Base-by-base conservation (phyloP, 2,113 vertebrate genomes). In the Lepisosteus osseus region DNA sequence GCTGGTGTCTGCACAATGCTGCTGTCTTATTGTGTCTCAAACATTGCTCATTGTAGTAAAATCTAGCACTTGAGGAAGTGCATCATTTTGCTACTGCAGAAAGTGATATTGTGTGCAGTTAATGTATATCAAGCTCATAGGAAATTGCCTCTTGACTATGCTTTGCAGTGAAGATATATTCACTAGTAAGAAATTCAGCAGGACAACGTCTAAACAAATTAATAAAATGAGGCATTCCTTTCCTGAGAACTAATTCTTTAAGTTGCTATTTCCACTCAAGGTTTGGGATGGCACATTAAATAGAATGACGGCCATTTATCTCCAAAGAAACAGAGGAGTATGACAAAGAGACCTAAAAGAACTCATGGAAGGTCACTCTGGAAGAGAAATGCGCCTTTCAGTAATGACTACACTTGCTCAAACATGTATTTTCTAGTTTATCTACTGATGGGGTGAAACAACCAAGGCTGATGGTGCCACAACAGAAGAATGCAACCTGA, bases 21-120 rank as follows among this genome's bases (percentile, higher is more conserved):
- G 40, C 43, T 14, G 65, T 15, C 55, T 15, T 29, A 41, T 42
- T 59, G 44, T 42, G 44, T 42, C 41, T 14, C 69, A 66, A 14
- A 8, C 82, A 84, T 86, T 83, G 86, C 85, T 83, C 73, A 82
- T 78, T 79, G 74, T 75, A 83, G 84, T 83, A 84, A 79, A 80
- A 75, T 81, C 78, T 73, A 73, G 68, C 80, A 69, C 76, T 67
- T 76, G 72, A 74, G 43, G 72, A n/a, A 59, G 72, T 69, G 78
- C 43, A 55, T 73, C n/a, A 47, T 67, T 67, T 75, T 75, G 71
- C 7, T 44, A 77, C 73, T 63, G 2, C 6, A 15, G 40, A 11
- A n/a, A 54, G 59, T n/a, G 61, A 72, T 63, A 70, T 75, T 74
- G 42, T 17, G 12, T 54, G 14, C 64, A n/a, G 43, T 15, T 66